Evolutionary conservation across 1,140 invertebrate species (phyloP).

Genomic region (Drosophila nigrodunni): DNA sequence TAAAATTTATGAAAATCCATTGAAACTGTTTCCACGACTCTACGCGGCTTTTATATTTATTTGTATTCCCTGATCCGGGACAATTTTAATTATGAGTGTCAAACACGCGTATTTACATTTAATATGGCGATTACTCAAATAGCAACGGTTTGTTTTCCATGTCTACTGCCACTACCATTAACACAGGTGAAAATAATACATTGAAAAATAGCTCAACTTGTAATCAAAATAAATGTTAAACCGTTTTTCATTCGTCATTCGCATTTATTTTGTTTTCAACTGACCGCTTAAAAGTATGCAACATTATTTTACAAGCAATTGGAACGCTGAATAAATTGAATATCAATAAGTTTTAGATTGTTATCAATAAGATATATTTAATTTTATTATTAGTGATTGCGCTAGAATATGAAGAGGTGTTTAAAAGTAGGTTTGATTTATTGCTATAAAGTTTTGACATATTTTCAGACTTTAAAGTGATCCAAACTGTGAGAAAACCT

Average conservation of each 20-base stretch:
- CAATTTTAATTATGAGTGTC: conserved; percentile 45
- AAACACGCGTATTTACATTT: conserved; percentile 40
- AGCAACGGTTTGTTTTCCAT: conserved; percentile 18
- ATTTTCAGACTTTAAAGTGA: too few relatives aligned
- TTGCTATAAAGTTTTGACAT: too few relatives aligned
- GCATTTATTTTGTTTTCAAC: background rate
- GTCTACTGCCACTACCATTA: background rate
- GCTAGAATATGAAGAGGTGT: too few relatives aligned
- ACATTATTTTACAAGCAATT: background rate
- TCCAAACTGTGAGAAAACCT: too few relatives aligned
- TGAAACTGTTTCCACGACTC: conserved; percentile 15
- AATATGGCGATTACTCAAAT: conserved; percentile 39
- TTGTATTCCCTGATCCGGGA: conserved; percentile 32
- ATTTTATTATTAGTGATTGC: too few relatives aligned
- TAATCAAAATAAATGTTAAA: conserved; percentile 27
- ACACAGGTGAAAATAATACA: background rate
- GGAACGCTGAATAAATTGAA: background rate
- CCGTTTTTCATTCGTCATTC: conserved; percentile 1
- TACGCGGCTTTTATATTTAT: conserved; percentile 33
- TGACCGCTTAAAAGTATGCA: background rate
- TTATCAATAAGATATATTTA: background rate
- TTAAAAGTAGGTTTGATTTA: too few relatives aligned
- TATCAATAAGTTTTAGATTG: background rate
- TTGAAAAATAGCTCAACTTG: conserved; percentile 3
- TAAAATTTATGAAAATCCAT: conserved; percentile 22